A percentile compares a stretch with the other conserved stretches of the same genome.
phyloP scores from a whole-genome alignment of 2,113 vertebrate genomes.

The zebrafish (Danio rerio) region DNA sequence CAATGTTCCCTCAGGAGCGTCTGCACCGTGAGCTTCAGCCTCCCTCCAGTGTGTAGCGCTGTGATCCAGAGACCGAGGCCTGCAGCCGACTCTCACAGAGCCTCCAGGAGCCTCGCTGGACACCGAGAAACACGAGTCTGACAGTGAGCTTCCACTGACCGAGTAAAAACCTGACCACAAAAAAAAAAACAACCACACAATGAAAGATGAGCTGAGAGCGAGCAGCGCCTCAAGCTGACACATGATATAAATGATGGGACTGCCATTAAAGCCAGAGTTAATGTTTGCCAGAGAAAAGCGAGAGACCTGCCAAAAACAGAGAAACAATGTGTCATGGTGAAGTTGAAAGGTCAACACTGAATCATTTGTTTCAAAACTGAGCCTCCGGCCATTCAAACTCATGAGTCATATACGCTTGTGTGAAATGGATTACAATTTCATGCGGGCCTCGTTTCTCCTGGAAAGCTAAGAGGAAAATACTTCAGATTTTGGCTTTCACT shows the following conservation, averaged over 20 bases:
- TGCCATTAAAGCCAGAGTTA: constrained; percentile 56
- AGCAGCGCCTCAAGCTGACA: constrained; percentile 32
- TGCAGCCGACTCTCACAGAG: constrained; percentile 56
- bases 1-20: constrained; percentile 39
- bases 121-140: constrained; percentile 82
- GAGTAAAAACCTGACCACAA: constrained; percentile 79
- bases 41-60: constrained; percentile 76
- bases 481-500: background rate
- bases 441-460: background rate
- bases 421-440: constrained; percentile 20
- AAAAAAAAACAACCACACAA: background rate
- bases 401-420: constrained; percentile 1
- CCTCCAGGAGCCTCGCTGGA: constrained; percentile 76
- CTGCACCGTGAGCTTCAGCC: constrained; percentile 58
- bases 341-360: constrained; percentile 42
- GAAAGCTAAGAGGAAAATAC: background rate
- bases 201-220: background rate
- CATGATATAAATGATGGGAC: constrained; percentile 56
- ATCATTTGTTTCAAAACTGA: constrained; percentile 24
- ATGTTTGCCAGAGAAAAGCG: constrained; percentile 65
- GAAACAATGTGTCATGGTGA: constrained; percentile 23
- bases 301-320: constrained; percentile 17
- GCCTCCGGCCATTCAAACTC: background rate
- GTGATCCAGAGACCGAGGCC: constrained; percentile 71
- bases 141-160: constrained; percentile 83